A percentile compares a stretch with the other conserved stretches of the same genome.
Evolutionary conservation across 2,888 invertebrate species (phyloP).

Genomic region (Pseudanteris insignis): DNA sequence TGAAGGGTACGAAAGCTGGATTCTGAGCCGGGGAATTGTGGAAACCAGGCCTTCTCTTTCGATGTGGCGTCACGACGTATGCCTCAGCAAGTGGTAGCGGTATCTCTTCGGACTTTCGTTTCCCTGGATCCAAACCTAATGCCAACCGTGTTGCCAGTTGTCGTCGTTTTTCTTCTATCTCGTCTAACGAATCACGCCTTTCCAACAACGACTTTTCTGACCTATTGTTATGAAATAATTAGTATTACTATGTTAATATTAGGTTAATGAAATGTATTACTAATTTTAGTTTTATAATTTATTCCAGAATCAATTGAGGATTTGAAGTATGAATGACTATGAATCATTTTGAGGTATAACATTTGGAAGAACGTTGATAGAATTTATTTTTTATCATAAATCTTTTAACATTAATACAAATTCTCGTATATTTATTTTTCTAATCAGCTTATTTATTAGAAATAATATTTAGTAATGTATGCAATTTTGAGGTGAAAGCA

Average conservation of each 20-base stretch:
- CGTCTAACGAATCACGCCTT: constrained; percentile 62
- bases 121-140: constrained; percentile 75
- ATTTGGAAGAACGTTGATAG: background rate
- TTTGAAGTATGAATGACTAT: background rate
- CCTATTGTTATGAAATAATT: constrained; percentile 44
- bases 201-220: constrained; percentile 60
- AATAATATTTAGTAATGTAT: too few species aligned
- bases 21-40: constrained; percentile 89
- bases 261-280: background rate
- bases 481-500: too few species aligned
- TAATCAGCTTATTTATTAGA: too few species aligned
- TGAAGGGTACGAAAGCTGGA: constrained; percentile 84
- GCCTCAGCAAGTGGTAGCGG: constrained; percentile 78
- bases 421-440: too few species aligned
- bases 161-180: constrained; percentile 61
- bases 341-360: too few species aligned
- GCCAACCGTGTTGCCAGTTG: constrained; percentile 65
- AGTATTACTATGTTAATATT: background rate
- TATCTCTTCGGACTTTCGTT: constrained; percentile 75
- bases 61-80: constrained; percentile 87
- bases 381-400: too few species aligned
- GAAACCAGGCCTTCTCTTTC: constrained; percentile 86
- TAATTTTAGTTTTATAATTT: too few species aligned
- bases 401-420: too few species aligned
- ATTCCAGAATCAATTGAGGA: too few species aligned